Conservation (phyloP, 2,797 vertebrate genomes). For the Molothrus ater region DNA sequence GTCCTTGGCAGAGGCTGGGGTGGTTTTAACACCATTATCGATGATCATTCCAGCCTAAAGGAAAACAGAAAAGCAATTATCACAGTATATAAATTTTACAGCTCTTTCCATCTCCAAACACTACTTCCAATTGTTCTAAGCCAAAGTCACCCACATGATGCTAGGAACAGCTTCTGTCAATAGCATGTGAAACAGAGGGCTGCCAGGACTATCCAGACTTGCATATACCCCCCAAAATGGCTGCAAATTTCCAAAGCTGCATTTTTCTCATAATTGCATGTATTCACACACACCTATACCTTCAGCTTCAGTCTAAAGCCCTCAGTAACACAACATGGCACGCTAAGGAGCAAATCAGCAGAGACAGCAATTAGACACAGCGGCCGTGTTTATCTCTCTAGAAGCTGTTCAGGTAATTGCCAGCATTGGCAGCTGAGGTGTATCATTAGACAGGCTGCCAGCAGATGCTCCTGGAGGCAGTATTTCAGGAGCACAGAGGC, state of each 20-base stretch:
- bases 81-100: background rate
- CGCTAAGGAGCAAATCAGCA: background rate
- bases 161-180: background rate
- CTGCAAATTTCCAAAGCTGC: background rate
- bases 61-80: background rate
- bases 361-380: background rate
- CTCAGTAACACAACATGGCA: rapidly evolving
- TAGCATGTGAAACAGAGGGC: background rate
- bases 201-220: background rate
- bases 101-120: background rate
- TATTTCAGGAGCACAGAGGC: background rate
- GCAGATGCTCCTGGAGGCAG: slow-evolving; percentile 21
- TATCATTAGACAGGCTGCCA: slow-evolving; percentile 28
- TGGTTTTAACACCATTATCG: slow-evolving; percentile 95
- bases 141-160: background rate
- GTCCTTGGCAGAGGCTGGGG: slow-evolving; percentile 89
- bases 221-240: background rate
- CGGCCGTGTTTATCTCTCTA: background rate
- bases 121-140: background rate
- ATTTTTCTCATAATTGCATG: background rate
- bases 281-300: background rate
- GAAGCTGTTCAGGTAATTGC: slow-evolving; percentile 6
- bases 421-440: background rate
- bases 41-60: slow-evolving; percentile 95
- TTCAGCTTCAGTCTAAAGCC: background rate